Base-by-base conservation (phyloP, 2,888 invertebrate genomes). In the Netelia virgata region DNA sequence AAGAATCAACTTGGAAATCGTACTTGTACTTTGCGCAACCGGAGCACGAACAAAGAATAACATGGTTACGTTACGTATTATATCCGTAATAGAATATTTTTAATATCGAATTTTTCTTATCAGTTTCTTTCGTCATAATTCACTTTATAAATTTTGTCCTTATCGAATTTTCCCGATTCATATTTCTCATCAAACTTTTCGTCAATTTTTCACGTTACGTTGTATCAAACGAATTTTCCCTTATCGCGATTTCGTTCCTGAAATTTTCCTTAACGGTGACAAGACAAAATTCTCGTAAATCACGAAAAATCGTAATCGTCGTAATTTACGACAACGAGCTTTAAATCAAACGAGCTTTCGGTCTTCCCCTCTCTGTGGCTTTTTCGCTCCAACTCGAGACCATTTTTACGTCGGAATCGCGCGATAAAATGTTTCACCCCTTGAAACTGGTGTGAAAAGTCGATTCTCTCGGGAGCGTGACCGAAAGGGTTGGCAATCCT, bases 1-100 rank as follows among this genome's bases (percentile, higher is more conserved):
- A 50, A 69, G 68, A 73, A 63, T 57, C 55, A 57, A 63, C 55
- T 16, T 20, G 18, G n/a, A 74, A 57, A 73, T 78, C 23, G 47
- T 55, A 53, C 11, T 74, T 63, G 16, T 68, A 16, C n/a, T 53
- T 16, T 23, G 64, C 41, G 41, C 14, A n/a, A 63, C 61, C n/a
- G n/a, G n/a, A n/a, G n/a, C n/a, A n/a, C n/a, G n/a, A n/a, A n/a
- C n/a, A n/a, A n/a, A 50, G 18, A 28, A 28, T 18, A 76, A 57
- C 10, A 63, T 23, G 59, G 36, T 11, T 36, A 75, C 18, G 57
- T 47, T 47, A 2, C 3, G 3, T 10, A 47, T 1, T 1, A 10
- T 47, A 14, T 47, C 14, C 8, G 3, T 47, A 20, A 14, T 43
- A 14, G 10, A 43, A 61, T 23, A 23, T 69, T 53, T 36, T 53